Evolutionary conservation across 2,797 vertebrate genomes (phyloP), one percentile per base, ranked within the genome.

Genomic region (Pogoniulus pusillus): DNA sequence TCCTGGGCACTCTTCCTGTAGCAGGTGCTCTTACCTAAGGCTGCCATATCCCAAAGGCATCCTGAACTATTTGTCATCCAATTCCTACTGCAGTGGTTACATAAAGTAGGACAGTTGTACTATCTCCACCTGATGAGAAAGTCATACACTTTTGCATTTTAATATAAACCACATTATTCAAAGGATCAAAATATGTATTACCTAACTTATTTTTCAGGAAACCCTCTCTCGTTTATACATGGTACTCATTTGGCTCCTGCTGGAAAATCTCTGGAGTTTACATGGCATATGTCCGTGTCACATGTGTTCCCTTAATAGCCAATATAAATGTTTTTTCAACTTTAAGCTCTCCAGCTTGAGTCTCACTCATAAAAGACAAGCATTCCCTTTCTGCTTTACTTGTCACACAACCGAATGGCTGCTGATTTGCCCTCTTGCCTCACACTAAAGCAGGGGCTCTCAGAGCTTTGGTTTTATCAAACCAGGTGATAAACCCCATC

Each of bases 301-400:
- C 75, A 79, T 68, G 85, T 66, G 55, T 37, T 94, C 65, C 15
- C 41, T 83, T 85, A 94, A 89, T 47, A 89, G 90, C 86, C 94
- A 96, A 85, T n/a, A 87, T 51, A 94, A 91, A 93, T 87, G 88
- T 85, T 95, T 95, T 95, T 94, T 85, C 82, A 93, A 45, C 59
- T 91, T 64, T 30, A 70, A 89, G 63, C 35, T 93, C 78, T 62
- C 20, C 59, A 91, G 75, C 53, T 89, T 73, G 84, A 90, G 60
- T 71, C 94, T 89, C 73, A 32, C 86, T 93, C 85, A 85, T 0
- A 57, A 75, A 95, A 89, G 73, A 43, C 79, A 89, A 76, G 82
- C 39, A 91, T 60, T 0, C 3, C 43, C 49, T 76, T 64, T 93
- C 85, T 94, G 93, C 79, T 96, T 93, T 93, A 55, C 49, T 89